Conservation (phyloP, 2,113 vertebrate genomes). For the Vulpes vulpes region DNA sequence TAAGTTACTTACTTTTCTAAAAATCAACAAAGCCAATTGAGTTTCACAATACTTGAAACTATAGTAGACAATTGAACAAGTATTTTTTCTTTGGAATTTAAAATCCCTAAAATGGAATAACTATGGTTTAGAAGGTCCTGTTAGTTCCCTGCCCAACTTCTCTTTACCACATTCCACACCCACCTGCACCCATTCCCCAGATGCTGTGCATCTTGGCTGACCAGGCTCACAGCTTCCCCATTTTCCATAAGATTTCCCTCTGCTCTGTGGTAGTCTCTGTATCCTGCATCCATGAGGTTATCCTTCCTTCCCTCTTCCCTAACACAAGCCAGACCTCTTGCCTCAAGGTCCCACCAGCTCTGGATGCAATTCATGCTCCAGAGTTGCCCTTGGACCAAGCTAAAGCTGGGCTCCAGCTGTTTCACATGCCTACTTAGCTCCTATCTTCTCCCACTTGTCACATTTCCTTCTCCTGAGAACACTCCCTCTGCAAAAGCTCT, state of each 20-base stretch:
- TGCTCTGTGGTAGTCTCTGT: neutral
- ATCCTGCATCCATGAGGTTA: neutral
- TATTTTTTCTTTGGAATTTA: neutral
- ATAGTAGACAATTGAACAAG: neutral
- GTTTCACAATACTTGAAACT: neutral
- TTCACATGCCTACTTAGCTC: neutral
- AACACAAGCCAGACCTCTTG: neutral
- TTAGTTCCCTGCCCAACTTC: neutral
- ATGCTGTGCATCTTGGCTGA: neutral
- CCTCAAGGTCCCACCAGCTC: neutral
- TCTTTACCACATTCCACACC: neutral
- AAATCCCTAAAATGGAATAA: neutral
- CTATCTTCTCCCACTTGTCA: neutral
- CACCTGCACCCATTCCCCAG: neutral
- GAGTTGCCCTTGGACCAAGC: too few species aligned
- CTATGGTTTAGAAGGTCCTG: neutral
- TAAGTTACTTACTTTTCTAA: constrained; percentile 10
- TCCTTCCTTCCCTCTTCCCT: neutral
- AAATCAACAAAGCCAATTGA: neutral
- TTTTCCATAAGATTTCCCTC: neutral
- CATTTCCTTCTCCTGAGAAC: neutral
- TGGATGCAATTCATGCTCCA: neutral
- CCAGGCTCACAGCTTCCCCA: neutral
- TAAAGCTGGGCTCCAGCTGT: too few species aligned
- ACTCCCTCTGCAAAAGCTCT: neutral